Evolutionary conservation across 2,797 vertebrate species (phyloP).

Genomic region (Scolopax rusticola): DNA sequence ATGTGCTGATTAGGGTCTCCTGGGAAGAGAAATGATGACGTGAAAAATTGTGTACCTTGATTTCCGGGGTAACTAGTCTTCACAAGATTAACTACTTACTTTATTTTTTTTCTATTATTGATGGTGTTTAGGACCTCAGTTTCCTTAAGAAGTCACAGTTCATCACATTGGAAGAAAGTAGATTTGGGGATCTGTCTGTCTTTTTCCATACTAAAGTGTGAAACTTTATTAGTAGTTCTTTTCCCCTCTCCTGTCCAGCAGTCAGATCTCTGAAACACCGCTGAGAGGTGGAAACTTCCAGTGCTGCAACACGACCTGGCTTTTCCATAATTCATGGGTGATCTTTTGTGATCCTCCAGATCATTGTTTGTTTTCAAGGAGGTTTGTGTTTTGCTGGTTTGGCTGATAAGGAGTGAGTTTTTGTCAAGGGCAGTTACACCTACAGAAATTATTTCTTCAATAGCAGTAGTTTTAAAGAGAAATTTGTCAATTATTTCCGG

Average conservation of each 20-base stretch:
- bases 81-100: neutral
- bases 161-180: neutral
- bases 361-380: neutral
- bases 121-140: neutral
- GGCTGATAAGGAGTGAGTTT: neutral
- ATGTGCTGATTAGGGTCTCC: neutral
- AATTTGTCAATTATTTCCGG: neutral
- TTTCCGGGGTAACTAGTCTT: neutral
- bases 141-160: neutral
- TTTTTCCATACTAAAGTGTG: neutral
- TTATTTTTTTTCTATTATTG: neutral
- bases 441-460: neutral
- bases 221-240: neutral
- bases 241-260: neutral
- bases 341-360: neutral
- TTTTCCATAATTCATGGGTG: neutral
- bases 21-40: neutral
- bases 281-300: neutral
- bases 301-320: neutral
- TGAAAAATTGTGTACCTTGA: neutral
- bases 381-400: neutral
- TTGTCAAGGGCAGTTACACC: neutral
- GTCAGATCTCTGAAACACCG: rapidly evolving
- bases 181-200: neutral
- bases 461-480: neutral